A percentile compares a stretch with the other conserved stretches of the same genome.
phyloP scores from a whole-genome alignment of 2,797 vertebrate species.

The Microchirus variegatus region DNA sequence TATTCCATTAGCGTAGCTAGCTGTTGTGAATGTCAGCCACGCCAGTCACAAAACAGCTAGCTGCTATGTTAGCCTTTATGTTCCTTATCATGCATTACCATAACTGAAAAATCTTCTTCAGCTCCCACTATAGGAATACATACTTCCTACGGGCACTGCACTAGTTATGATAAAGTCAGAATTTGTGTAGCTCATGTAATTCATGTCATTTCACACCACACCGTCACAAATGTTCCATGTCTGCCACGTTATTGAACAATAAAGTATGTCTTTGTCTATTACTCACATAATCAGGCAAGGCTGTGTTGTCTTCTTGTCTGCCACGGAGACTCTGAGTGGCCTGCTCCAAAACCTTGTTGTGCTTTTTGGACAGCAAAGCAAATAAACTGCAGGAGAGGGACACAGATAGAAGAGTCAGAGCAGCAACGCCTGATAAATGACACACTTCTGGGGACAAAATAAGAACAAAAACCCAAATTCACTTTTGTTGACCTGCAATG shows the following conservation, averaged over 20 bases:
- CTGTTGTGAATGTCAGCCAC: too few species aligned
- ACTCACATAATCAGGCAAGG: conserved; percentile 97
- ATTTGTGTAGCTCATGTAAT: background rate
- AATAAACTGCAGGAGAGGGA: conserved; percentile 85
- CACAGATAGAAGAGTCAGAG: conserved; percentile 17
- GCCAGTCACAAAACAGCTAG: too few species aligned
- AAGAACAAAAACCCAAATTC: conserved; percentile 25
- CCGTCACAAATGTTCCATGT: background rate
- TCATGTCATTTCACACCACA: background rate
- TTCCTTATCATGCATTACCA: too few species aligned
- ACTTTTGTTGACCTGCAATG: conserved; percentile 3
- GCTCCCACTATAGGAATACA: too few species aligned
- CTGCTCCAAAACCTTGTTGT: conserved; percentile 99
- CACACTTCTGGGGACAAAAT: conserved; percentile 11
- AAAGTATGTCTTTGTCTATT: conserved; percentile 17
- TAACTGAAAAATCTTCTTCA: too few species aligned
- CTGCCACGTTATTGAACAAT: conserved; percentile 1
- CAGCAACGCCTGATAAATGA: conserved; percentile 26
- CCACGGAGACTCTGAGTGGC: conserved; percentile 94
- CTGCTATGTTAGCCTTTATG: too few species aligned
- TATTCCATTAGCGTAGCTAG: too few species aligned
- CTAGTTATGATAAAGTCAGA: too few species aligned
- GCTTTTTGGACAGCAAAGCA: conserved; percentile 97
- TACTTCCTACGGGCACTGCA: too few species aligned
- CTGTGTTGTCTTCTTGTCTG: conserved; percentile 82